Percentiles rank a stretch among this genome's conserved stretches.
Conservation (phyloP, 1,140 invertebrate species). For the Drosophila sulfurigaster region DNA sequence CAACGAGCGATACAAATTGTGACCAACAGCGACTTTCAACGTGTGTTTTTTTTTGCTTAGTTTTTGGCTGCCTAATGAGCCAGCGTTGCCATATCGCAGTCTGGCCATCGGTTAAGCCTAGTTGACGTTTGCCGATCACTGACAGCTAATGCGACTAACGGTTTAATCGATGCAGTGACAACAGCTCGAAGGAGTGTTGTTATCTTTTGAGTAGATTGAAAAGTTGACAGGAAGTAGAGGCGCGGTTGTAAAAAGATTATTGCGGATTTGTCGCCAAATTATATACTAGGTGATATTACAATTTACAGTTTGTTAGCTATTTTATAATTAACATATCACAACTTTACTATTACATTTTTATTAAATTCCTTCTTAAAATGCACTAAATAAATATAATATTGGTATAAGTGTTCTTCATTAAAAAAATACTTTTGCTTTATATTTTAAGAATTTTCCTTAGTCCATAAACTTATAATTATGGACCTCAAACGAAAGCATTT, state of each 20-base stretch:
- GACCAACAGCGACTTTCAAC: slow-evolving; percentile 57
- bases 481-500: too few species aligned
- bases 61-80: slow-evolving; percentile 60
- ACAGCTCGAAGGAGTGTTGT: slow-evolving; percentile 14
- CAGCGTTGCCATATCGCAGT: slow-evolving; percentile 45
- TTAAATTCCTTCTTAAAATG: too few species aligned
- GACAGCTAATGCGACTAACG: slow-evolving; percentile 35
- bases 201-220: neutral
- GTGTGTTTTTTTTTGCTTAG: slow-evolving; percentile 23
- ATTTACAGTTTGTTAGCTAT: too few species aligned
- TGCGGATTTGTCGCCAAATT: too few species aligned
- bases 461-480: too few species aligned
- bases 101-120: slow-evolving; percentile 21
- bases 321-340: too few species aligned
- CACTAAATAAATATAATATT: too few species aligned
- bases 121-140: slow-evolving; percentile 31
- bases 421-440: too few species aligned
- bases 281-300: too few species aligned
- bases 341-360: too few species aligned
- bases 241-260: neutral
- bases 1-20: slow-evolving; percentile 71
- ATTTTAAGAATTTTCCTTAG: too few species aligned
- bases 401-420: too few species aligned
- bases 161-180: slow-evolving; percentile 34
- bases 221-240: neutral